These are phyloP conservation scores for Chironomus tepperi DNA, from an alignment of 1,140 invertebrate species.

Conservation along the genomic window DNA sequence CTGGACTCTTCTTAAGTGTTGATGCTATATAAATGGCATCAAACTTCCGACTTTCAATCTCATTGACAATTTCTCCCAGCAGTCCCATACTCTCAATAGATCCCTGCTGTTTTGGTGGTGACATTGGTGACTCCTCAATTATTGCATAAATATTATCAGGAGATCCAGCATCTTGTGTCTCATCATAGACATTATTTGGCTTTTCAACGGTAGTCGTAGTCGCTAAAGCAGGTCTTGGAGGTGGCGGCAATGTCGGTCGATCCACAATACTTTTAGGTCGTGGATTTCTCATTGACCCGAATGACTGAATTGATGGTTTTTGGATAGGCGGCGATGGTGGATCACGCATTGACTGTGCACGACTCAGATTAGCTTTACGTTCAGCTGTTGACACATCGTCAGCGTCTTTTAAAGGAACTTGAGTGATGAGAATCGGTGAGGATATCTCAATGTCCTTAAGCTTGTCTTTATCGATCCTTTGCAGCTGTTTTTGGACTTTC, in stretches of 20 bases:
- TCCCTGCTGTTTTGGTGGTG: conserved; percentile 39
- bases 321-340: conserved; percentile 41
- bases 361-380: conserved; percentile 50
- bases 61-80: conserved; percentile 73
- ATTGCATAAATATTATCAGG: conserved; percentile 78
- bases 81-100: conserved; percentile 57
- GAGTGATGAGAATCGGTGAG: conserved; percentile 52
- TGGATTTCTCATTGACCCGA: conserved; percentile 69
- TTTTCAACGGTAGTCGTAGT: conserved; percentile 40
- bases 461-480: conserved; percentile 56
- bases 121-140: conserved; percentile 57
- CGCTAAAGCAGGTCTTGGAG: conserved; percentile 47
- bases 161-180: conserved; percentile 50
- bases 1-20: conserved; percentile 49
- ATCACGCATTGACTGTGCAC: conserved; percentile 68
- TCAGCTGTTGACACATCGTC: conserved; percentile 35
- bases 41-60: conserved; percentile 73
- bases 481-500: conserved; percentile 50
- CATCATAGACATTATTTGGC: conserved; percentile 60
- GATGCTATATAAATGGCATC: conserved; percentile 78
- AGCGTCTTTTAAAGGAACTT: conserved; percentile 34
- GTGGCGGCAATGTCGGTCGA: conserved; percentile 55
- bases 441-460: conserved; percentile 72
- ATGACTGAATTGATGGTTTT: conserved; percentile 52
- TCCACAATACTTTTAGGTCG: conserved; percentile 59